A percentile compares a stretch with the other conserved stretches of the same genome.
Conservation (phyloP, 1,140 invertebrate genomes). For the Drosophila kepulauana region DNA sequence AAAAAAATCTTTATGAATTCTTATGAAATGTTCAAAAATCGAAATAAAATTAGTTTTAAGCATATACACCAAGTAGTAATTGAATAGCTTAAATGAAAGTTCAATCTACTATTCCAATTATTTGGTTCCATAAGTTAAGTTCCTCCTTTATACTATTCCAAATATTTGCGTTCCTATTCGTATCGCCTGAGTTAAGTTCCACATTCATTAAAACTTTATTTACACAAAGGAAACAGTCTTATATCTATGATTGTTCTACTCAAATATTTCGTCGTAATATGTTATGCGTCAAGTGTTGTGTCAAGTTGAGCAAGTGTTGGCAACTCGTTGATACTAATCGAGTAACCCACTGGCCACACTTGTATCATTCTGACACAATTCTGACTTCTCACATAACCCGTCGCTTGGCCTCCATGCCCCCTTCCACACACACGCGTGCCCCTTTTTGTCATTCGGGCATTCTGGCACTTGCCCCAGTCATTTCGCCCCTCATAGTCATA, state of each 20-base stretch:
- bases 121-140: too few relatives aligned
- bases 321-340: conserved; percentile 24
- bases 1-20: too few relatives aligned
- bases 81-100: too few relatives aligned
- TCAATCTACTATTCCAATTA: too few relatives aligned
- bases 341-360: conserved; percentile 31
- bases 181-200: too few relatives aligned
- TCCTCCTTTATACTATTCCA: too few relatives aligned
- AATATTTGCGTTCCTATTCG: too few relatives aligned
- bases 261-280: neutral
- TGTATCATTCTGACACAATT: conserved; percentile 48
- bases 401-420: conserved; percentile 23
- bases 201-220: too few relatives aligned
- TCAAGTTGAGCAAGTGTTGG: neutral
- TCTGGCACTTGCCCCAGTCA: conserved; percentile 50
- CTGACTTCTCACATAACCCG: conserved; percentile 41
- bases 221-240: too few relatives aligned
- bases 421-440: conserved; percentile 16
- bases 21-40: too few relatives aligned
- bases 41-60: too few relatives aligned
- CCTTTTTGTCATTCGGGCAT: conserved; percentile 14
- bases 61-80: too few relatives aligned
- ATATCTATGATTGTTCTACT: neutral
- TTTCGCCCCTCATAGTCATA: conserved; percentile 3
- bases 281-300: conserved; percentile 1